A percentile compares a stretch with the other conserved stretches of the same genome.
Evolutionary conservation across 2,113 vertebrate species (phyloP).

Genomic region (Campylorhamphus procurvoides): DNA sequence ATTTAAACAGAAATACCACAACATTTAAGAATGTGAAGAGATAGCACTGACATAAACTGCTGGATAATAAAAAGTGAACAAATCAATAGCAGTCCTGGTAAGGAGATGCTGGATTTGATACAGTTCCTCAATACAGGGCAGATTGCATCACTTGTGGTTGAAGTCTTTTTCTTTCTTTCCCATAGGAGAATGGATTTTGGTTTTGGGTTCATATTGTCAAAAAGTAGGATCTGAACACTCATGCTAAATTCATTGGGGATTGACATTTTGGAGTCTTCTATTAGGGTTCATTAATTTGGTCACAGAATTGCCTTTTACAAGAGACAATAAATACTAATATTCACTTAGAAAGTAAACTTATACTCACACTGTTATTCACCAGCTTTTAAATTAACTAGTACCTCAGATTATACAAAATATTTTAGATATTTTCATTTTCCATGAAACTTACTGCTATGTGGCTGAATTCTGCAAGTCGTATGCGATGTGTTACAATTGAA

Average conservation of each 20-base stretch:
- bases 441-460: neutral
- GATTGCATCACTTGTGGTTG: neutral
- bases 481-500: neutral
- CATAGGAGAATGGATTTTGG: neutral
- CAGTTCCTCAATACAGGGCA: neutral
- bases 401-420: neutral
- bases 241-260: neutral
- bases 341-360: neutral
- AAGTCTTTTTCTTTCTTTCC: neutral
- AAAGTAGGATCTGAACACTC: neutral
- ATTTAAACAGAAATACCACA: neutral
- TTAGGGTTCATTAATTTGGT: neutral
- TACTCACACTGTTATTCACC: neutral
- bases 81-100: neutral
- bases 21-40: neutral
- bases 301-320: neutral
- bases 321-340: neutral
- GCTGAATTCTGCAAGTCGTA: neutral
- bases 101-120: neutral
- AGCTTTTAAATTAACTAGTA: neutral
- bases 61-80: neutral
- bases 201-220: neutral
- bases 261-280: neutral
- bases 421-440: neutral
- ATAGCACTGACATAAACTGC: neutral